Evolutionary conservation across 2,888 invertebrate species (phyloP).

Genomic region (Pyrrhosoma nymphula): DNA sequence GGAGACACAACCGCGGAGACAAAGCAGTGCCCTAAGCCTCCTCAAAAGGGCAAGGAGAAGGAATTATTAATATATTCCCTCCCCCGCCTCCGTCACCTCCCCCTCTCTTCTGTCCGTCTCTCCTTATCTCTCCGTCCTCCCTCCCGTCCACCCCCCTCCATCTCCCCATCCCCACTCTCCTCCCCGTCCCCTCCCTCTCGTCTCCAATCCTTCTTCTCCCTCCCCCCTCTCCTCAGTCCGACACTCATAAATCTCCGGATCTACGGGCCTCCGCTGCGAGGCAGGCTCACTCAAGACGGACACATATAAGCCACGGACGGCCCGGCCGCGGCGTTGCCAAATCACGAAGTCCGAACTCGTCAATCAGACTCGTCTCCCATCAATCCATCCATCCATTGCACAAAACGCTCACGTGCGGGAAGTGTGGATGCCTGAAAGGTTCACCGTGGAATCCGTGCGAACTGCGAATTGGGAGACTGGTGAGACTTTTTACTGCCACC

Average conservation of each 20-base stretch:
- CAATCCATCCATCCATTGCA: too few species aligned
- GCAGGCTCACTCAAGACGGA: neutral
- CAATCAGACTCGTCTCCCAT: neutral
- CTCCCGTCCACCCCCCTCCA: neutral
- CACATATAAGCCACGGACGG: neutral
- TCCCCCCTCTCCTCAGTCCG: neutral
- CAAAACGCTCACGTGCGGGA: neutral
- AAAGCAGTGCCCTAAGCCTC: neutral
- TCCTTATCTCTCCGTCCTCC: neutral
- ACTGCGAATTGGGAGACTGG: too few species aligned
- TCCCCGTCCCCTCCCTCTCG: neutral
- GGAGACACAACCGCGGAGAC: neutral
- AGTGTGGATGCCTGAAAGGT: neutral
- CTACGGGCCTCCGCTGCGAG: slow-evolving; percentile 5
- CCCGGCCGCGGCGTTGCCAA: neutral
- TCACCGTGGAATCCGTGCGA: neutral
- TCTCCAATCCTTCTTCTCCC: neutral
- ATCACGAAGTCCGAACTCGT: neutral
- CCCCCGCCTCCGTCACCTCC: neutral
- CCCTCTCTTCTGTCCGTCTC: neutral
- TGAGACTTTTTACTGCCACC: too few species aligned
- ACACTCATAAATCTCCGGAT: slow-evolving; percentile 11
- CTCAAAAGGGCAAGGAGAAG: neutral
- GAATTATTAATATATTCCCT: neutral
- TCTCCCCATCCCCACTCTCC: neutral